phyloP scores from a whole-genome alignment of 2,113 vertebrate genomes.

The Prolemur simus region DNA sequence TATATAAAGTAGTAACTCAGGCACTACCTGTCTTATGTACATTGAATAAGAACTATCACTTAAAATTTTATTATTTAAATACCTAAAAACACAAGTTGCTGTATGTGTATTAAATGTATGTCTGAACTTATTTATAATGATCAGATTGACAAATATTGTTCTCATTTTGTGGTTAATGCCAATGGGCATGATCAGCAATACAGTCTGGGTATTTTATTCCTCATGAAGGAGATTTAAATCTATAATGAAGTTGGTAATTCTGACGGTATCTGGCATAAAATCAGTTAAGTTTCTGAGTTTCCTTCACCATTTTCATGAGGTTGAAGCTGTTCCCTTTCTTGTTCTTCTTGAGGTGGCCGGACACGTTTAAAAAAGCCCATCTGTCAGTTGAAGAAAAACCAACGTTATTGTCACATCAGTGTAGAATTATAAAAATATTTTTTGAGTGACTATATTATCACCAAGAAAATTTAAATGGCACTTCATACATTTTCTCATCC shows the following conservation, averaged over 20 bases:
- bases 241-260: conserved; percentile 35
- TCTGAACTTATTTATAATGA: conserved; percentile 49
- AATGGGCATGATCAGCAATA: conserved; percentile 59
- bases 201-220: conserved; percentile 51
- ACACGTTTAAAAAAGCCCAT: conserved; percentile 98
- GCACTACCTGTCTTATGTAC: not conserved
- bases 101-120: conserved; percentile 43
- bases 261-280: conserved; percentile 61
- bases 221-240: conserved; percentile 51
- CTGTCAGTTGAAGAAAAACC: conserved; percentile 79
- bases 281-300: conserved; percentile 90
- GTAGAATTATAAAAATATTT: not conserved
- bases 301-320: conserved; percentile 95
- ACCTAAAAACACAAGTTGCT: conserved; percentile 61
- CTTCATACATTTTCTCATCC: not conserved
- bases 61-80: conserved; percentile 61
- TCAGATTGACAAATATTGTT: conserved; percentile 57
- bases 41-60: not conserved
- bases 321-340: conserved; percentile 96
- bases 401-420: not conserved
- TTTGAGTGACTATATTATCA: not conserved
- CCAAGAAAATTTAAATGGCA: not conserved
- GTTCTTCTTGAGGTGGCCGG: conserved; percentile 95
- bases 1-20: conserved; percentile 46
- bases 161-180: conserved; percentile 57